Evolutionary conservation across 2,113 vertebrate genomes (phyloP).

Genomic region (Gasterosteus nipponicus): DNA sequence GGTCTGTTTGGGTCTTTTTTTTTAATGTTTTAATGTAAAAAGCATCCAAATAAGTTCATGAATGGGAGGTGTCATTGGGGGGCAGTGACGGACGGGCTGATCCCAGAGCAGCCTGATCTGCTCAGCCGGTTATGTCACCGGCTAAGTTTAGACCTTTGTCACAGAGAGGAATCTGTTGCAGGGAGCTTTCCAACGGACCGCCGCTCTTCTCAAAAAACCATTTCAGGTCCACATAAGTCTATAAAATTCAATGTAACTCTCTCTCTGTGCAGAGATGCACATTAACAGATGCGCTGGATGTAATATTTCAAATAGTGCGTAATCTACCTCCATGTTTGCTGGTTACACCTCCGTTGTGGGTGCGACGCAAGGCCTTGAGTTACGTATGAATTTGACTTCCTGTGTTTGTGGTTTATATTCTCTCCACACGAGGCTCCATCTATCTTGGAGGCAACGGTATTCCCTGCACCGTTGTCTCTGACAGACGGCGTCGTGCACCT

Average conservation of each 20-base stretch:
- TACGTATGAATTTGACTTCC: neutral
- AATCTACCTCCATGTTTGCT: neutral
- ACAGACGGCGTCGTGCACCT: too few relatives aligned
- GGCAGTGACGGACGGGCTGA: conserved; percentile 15
- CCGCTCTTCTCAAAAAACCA: neutral
- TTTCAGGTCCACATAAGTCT: neutral
- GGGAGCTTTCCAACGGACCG: neutral
- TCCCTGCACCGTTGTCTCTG: too few relatives aligned
- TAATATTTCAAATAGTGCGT: neutral
- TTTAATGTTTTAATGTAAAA: too few relatives aligned
- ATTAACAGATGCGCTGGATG: neutral
- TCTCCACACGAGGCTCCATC: neutral
- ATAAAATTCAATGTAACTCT: neutral
- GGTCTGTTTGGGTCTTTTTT: neutral
- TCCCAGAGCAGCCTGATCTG: conserved; percentile 37
- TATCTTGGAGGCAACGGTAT: too few relatives aligned
- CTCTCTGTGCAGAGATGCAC: neutral
- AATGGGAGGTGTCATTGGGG: neutral
- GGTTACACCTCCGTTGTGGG: neutral
- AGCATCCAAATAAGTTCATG: neutral
- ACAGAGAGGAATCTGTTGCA: conserved; percentile 31
- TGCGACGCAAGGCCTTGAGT: neutral
- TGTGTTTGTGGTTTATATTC: neutral
- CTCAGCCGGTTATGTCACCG: conserved; percentile 28
- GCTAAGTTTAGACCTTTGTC: conserved; percentile 65